Evolutionary conservation across 2,797 vertebrate genomes (phyloP), one percentile per base, ranked within the genome.

Genomic region (Cygnus olor): DNA sequence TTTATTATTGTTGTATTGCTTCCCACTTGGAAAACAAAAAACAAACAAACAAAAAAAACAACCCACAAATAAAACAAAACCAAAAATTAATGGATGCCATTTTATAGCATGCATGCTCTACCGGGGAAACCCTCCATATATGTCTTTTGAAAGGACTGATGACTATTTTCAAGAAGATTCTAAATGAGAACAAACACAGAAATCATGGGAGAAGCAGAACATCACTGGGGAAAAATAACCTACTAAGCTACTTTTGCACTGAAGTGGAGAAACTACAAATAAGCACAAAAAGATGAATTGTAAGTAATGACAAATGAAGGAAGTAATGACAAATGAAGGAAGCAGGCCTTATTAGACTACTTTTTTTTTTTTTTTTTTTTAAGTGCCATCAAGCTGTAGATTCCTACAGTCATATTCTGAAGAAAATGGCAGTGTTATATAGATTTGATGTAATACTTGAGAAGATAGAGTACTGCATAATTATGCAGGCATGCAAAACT

Each of bases 51-150:
- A 49, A 49, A 24, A 24, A 22, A 49, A 24, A 24, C 49, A 51
- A 51, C 24, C 42, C 49, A 25, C 49, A 51, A 51, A 51, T 24
- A 25, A 51, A 96, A 84, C 76, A 80, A 87, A 94, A 94, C 47
- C 21, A 47, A 92, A 88, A 96, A 94, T 80, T 96, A 93, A 74
- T 14, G 21, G 27, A 81, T 82, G 64, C 15, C 30, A 66, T 91
- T 95, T 94, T 57, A 78, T 12, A 83, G 82, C 57, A 77, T 4
- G 78, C 49, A 72, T 4, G 2, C 79, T 63, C 82, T 91, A 56
- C 10, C 63, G 61, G 14, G 66, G 28, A 93, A 97, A 80, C 10
- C 13, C 82, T 84, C 66, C 18, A 57, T 25, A n/a, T 42, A 14
- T 3, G 51, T 51, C 22, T 82, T 81, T 82, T 81, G 61, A 91